Percentiles rank a stretch among this genome's conserved stretches.
Conservation (phyloP, 2,113 vertebrate genomes). For the Eretmochelys imbricata region DNA sequence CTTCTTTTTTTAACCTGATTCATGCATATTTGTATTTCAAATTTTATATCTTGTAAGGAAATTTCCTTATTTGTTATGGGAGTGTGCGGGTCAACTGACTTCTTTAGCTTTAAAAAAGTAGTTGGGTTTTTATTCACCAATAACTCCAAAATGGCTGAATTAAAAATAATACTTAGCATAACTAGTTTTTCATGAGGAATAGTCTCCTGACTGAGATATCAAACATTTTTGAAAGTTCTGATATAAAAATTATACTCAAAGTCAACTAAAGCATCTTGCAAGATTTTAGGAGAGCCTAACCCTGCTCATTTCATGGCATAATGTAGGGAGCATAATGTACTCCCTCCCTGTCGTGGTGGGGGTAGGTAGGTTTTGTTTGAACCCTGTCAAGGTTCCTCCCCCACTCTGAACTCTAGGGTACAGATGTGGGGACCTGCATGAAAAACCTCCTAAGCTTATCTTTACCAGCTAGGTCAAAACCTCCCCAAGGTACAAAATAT, state of each 20-base stretch:
- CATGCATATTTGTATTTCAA: neutral
- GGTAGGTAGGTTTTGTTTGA: too few relatives aligned
- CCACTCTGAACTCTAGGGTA: too few relatives aligned
- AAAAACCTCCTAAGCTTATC: too few relatives aligned
- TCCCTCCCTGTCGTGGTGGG: neutral
- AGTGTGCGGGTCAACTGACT: neutral
- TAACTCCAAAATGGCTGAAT: neutral
- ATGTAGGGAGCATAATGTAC: neutral
- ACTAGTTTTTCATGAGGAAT: accelerated
- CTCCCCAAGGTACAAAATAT: too few relatives aligned
- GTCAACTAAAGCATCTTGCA: neutral
- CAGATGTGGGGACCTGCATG: too few relatives aligned
- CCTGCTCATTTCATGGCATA: neutral
- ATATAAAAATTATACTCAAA: neutral
- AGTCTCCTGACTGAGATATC: neutral
- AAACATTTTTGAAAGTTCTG: neutral
- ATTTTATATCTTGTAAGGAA: neutral
- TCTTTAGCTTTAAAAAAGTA: neutral
- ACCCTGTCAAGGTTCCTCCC: too few relatives aligned
- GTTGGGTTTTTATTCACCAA: neutral
- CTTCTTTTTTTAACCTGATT: neutral
- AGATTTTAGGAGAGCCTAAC: neutral
- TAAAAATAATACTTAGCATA: neutral
- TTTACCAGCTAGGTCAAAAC: too few relatives aligned
- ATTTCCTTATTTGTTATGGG: neutral